Evolutionary conservation across 2,888 invertebrate genomes (phyloP).

Genomic region (Drosophila prolongata): DNA sequence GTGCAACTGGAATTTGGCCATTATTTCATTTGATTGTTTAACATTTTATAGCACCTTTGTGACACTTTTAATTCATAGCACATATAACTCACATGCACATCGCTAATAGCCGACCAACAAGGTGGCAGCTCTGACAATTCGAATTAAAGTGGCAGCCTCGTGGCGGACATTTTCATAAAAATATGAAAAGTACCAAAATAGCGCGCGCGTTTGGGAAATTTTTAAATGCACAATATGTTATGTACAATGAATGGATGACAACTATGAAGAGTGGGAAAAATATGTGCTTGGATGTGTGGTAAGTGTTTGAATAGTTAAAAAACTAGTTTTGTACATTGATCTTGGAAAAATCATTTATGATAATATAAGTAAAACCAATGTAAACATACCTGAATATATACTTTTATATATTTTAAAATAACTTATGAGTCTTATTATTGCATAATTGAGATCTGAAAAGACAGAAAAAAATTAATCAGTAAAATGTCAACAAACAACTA

Average conservation of each 20-base stretch:
- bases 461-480: not conserved
- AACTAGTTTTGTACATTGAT: no score
- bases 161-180: slow-evolving; percentile 30
- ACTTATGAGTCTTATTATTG: not conserved
- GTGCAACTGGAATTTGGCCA: no score
- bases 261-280: not conserved
- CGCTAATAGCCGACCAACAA: slow-evolving; percentile 14
- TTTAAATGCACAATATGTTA: not conserved
- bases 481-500: not conserved
- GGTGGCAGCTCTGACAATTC: slow-evolving; percentile 18
- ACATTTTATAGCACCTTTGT: not conserved
- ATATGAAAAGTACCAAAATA: slow-evolving; percentile 20
- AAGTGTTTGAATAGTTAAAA: not conserved
- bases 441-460: slow-evolving; percentile 21
- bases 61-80: slow-evolving; percentile 1
- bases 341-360: no score
- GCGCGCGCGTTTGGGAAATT: slow-evolving; percentile 19
- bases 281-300: not conserved
- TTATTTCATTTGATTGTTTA: no score
- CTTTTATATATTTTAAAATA: not conserved
- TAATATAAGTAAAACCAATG: not conserved
- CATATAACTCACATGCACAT: slow-evolving; percentile 21
- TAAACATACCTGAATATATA: slow-evolving; percentile 15
- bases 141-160: slow-evolving; percentile 8
- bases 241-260: not conserved